These are phyloP conservation scores for Felis chaus DNA, from an alignment of 2,113 vertebrate species.

Conservation along the genomic window DNA sequence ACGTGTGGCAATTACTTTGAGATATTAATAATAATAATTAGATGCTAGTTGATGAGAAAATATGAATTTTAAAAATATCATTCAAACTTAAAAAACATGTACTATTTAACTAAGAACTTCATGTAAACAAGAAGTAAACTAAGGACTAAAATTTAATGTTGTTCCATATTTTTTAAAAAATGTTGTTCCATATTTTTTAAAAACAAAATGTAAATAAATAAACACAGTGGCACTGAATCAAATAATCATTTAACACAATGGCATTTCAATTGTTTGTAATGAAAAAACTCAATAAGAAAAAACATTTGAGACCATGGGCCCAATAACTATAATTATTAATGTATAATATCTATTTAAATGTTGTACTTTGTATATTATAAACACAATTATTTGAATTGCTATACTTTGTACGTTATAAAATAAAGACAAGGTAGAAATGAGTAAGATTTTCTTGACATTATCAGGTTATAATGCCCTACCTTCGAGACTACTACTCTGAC, in stretches of 20 bases:
- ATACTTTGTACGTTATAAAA: neutral
- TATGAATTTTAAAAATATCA: neutral
- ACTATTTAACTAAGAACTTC: neutral
- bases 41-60: neutral
- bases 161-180: neutral
- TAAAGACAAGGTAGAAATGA: neutral
- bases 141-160: neutral
- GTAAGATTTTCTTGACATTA: neutral
- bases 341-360: neutral
- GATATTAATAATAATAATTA: neutral
- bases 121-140: neutral
- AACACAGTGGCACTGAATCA: neutral
- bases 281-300: neutral
- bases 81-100: neutral
- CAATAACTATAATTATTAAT: neutral
- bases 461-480: neutral
- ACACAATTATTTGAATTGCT: neutral
- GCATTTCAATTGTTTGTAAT: neutral
- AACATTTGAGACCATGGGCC: neutral
- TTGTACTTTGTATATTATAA: neutral
- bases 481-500: neutral
- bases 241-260: neutral
- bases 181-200: neutral
- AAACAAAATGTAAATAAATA: neutral
- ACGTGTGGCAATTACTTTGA: neutral